A percentile compares a stretch with the other conserved stretches of the same genome.
phyloP scores from a whole-genome alignment of 1,140 invertebrate species.

The Homalodisca vitripennis region DNA sequence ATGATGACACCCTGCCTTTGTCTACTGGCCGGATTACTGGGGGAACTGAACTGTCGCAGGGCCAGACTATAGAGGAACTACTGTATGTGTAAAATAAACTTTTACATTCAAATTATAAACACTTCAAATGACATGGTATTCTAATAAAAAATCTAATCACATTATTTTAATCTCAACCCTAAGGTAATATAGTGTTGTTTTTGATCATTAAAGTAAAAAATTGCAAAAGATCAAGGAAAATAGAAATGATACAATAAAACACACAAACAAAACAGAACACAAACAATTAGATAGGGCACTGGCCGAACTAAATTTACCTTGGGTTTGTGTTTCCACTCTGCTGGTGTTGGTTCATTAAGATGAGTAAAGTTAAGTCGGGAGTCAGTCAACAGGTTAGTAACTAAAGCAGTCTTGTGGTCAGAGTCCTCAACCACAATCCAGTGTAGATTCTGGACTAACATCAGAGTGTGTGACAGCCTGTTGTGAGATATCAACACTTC shows the following conservation, averaged over 20 bases:
- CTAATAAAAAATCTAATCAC: no score
- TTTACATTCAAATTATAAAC: no score
- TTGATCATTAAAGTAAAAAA: constrained; percentile 18
- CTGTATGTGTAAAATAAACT: no score
- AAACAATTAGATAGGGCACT: neutral
- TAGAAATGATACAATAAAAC: constrained; percentile 11
- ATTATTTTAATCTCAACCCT: no score
- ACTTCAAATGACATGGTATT: no score
- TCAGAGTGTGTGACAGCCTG: constrained; percentile 86
- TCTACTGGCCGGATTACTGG: no score
- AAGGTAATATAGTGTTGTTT: no score
- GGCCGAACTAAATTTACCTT: no score
- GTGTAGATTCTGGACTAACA: constrained; percentile 85
- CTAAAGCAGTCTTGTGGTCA: constrained; percentile 68
- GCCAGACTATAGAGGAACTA: no score
- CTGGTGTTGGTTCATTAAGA: constrained; percentile 65
- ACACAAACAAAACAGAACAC: neutral
- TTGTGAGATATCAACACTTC: neutral
- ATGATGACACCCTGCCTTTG: no score
- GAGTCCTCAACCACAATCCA: constrained; percentile 97
- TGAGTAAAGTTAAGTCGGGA: constrained; percentile 76
- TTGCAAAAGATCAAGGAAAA: constrained; percentile 18
- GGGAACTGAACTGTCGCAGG: no score
- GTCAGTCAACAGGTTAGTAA: constrained; percentile 75
- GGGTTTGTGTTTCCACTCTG: constrained; percentile 52